Base-by-base conservation (phyloP, 2,888 invertebrate species). In the Ashinkailepas kermadecensis region DNA sequence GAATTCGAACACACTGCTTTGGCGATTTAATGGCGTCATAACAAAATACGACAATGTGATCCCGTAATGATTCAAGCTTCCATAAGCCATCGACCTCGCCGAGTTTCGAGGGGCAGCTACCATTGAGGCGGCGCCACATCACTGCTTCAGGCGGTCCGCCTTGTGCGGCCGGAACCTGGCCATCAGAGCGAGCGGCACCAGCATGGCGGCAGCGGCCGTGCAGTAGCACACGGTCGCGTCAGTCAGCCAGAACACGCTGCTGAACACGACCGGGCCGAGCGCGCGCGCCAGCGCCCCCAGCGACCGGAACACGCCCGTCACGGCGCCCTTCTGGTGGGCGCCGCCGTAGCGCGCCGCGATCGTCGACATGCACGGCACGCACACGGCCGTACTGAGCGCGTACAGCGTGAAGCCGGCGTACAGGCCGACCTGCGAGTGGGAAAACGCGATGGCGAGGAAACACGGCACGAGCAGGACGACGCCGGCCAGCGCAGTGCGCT, bases 321-420 rank as follows among this genome's bases (percentile, higher is more conserved):
- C 94, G 0, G 93, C 93, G 58, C 99, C 99, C 86, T 97, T 96
- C 86, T 96, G 94, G 86, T 92, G 92, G 83, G 89, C 90, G 65
- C 92, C 92, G 11, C 94, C 94, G 87, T 93, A 92, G 84, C 92
- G 91, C 6, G 97, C 95, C n/a, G 95, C 95, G 82, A 97, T 89
- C 7, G 97, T 94, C 86, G 96, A 98, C 89, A 99, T 91, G 86
- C 96, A 96, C 18, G 99, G 97, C 54, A 99, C 97, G 59, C 97
- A 96, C 87, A 96, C 89, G 10, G 90, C 90, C n/a, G 91, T 89
- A 96, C 96, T 96, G 86, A 96, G 90, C 15, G 97, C 93, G 88
- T 95, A 99, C 11, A 98, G 88, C 81, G 94, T 91, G 81, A 99
- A 90, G 74, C 97, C 97, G 18, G 91, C 86, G 88, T 95, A 96